Evolutionary conservation across 2,888 invertebrate genomes (phyloP), one percentile per base, ranked within the genome.

Genomic region (Micoletzkya japonica): DNA sequence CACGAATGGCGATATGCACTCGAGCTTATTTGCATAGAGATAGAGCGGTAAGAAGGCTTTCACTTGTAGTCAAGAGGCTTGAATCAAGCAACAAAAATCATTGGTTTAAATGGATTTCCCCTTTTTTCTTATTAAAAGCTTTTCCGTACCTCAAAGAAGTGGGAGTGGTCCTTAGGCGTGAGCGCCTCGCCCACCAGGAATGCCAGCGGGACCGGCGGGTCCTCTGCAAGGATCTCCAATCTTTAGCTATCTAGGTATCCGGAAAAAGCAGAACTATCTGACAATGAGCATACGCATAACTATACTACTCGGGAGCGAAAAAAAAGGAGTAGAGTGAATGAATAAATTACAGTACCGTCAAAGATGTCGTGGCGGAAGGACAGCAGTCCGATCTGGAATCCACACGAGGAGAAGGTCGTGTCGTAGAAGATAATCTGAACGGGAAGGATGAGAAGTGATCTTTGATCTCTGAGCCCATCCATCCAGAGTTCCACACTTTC

Each of bases 321-420:
- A 20, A 52, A 52, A 54, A 1, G 28, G 14, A 10, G 10, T 52
- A 52, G 4, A 2, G 4, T n/a, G 24, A 10, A 10, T 24, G 10
- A 28, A 52, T 26, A 52, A 10, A 39, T 26, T 26, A 52, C 26
- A 2, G 4, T 37, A 66, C 64, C 64, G 44, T 66, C 64, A 54
- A 66, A 66, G 52, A 66, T 66, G n/a, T 66, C 64, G 28, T 66
- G 64, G 34, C 64, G 17, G 64, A 66, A 66, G 14, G 54, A 54
- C 54, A 66, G 64, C 0, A 66, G 64, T 2, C 36, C 30, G 26
- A 66, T 20, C 37, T 66, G 64, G 28, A 54, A 66, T 32, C 64
- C 64, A 28, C 64, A 66, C 36, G 64, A 37, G 3, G 52, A 37
- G 52, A 54, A 66, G 2, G 64, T 54, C 4, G 64, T 54, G 28